These are phyloP conservation scores for Rhopalosiphum nymphaeae DNA, from an alignment of 2,888 invertebrate species.

Conservation along the genomic window DNA sequence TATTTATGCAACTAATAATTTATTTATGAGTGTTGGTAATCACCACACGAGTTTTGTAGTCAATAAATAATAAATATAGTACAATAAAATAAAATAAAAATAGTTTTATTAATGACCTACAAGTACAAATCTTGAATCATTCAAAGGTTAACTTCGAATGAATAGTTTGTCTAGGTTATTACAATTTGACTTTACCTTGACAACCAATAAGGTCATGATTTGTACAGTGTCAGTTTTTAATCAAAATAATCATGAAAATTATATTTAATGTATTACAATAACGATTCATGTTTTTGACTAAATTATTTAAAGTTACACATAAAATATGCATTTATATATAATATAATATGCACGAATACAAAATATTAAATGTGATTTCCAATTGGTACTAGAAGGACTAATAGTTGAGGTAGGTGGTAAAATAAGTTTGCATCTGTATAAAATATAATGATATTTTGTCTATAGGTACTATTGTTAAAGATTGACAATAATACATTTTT, in stretches of 20 bases:
- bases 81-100: conserved; percentile 20
- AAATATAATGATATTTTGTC: neutral
- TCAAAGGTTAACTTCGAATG: conserved; percentile 46
- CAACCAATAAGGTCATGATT: conserved; percentile 49
- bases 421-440: neutral
- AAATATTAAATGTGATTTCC: neutral
- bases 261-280: neutral
- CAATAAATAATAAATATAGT: conserved; percentile 33
- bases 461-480: neutral
- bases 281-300: neutral
- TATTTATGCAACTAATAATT: conserved; percentile 24
- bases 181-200: conserved; percentile 47
- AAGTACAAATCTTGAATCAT: neutral
- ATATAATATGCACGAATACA: neutral
- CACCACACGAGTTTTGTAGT: neutral
- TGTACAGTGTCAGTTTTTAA: conserved; percentile 30
- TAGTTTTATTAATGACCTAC: conserved; percentile 51
- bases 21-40: conserved; percentile 17
- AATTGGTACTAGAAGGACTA: neutral
- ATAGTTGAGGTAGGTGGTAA: neutral
- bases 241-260: conserved; percentile 26
- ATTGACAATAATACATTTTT: neutral
- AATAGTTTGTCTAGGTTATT: conserved; percentile 20
- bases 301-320: neutral
- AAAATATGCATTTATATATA: neutral